phyloP scores from a whole-genome alignment of 2,113 vertebrate species.

The Chitala chitala region DNA sequence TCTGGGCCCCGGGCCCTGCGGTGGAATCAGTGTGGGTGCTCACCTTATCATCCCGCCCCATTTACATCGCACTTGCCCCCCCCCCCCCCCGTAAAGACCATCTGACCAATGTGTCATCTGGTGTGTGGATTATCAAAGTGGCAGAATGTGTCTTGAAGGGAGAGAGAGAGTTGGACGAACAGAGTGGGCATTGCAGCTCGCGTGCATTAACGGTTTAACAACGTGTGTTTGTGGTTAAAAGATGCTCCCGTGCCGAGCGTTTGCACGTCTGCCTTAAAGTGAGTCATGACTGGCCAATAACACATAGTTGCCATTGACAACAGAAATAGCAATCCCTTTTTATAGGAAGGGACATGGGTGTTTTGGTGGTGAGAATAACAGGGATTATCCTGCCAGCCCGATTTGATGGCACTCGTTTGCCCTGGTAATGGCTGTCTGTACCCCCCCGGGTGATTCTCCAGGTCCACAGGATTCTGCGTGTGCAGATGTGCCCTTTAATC shows the following conservation, averaged over 20 bases:
- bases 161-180: neutral
- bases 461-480: no score
- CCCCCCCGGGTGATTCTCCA: no score
- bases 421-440: no score
- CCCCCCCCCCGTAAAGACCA: constrained; percentile 23
- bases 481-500: no score
- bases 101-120: constrained; percentile 30
- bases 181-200: neutral
- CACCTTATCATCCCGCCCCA: no score
- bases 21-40: no score
- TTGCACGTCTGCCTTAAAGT: neutral
- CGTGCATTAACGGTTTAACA: neutral
- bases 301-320: neutral
- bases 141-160: constrained; percentile 14
- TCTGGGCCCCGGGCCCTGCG: no score
- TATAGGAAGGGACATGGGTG: neutral
- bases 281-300: no score
- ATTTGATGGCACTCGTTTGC: no score
- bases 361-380: no score
- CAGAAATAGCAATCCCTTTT: neutral
- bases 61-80: constrained; percentile 13
- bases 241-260: neutral
- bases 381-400: no score
- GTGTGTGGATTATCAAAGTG: neutral
- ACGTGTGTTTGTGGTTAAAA: neutral